A percentile compares a stretch with the other conserved stretches of the same genome.
These are phyloP conservation scores for Maniola jurtina DNA, from an alignment of 1,140 invertebrate species.

Conservation along the genomic window DNA sequence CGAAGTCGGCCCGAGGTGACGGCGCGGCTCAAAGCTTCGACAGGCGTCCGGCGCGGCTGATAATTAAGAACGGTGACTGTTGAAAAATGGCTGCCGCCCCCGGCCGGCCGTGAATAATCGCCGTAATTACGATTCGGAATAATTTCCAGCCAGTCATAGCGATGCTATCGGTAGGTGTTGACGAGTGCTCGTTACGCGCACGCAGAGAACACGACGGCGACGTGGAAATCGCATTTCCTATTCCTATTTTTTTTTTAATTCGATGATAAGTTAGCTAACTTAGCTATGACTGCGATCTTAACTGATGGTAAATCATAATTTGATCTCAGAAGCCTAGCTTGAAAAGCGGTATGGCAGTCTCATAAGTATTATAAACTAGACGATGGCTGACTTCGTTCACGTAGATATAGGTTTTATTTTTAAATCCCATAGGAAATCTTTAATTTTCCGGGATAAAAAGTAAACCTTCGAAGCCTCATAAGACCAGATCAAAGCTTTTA, in stretches of 20 bases:
- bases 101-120: slow-evolving; percentile 78
- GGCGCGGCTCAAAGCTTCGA: slow-evolving; percentile 76
- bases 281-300: too few relatives aligned
- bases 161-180: slow-evolving; percentile 77
- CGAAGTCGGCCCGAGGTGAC: slow-evolving; percentile 69
- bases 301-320: too few relatives aligned
- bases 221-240: slow-evolving; percentile 63
- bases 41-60: slow-evolving; percentile 73
- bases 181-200: slow-evolving; percentile 75
- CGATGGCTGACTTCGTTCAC: too few relatives aligned
- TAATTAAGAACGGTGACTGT: slow-evolving; percentile 79
- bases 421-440: too few relatives aligned
- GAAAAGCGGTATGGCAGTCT: too few relatives aligned
- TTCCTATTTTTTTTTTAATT: background rate
- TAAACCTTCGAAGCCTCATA: too few relatives aligned
- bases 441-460: too few relatives aligned
- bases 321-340: too few relatives aligned
- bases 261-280: background rate
- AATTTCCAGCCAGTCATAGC: slow-evolving; percentile 79
- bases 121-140: slow-evolving; percentile 78
- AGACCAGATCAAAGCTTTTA: too few relatives aligned
- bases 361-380: too few relatives aligned
- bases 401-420: too few relatives aligned
- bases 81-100: slow-evolving; percentile 78
- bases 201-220: slow-evolving; percentile 51